These are phyloP conservation scores for Drosophila koepferae DNA, from an alignment of 2,888 invertebrate species.

Conservation along the genomic window DNA sequence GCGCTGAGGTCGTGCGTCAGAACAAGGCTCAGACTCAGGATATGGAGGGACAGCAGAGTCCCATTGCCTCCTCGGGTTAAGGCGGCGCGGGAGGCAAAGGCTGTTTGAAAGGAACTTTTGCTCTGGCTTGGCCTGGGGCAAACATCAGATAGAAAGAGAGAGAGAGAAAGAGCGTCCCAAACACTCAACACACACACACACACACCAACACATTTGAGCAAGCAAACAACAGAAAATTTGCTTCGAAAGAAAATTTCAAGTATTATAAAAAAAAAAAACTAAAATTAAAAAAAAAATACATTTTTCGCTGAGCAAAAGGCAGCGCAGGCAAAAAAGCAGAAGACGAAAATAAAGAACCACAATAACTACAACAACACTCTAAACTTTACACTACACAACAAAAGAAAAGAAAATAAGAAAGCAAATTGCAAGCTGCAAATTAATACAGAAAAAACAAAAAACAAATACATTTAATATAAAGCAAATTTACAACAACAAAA, in stretches of 20 bases:
- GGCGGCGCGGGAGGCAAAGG: not conserved
- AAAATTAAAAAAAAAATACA: conserved; percentile 19
- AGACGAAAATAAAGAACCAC: conserved; percentile 21
- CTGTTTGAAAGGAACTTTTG: conserved; percentile 17
- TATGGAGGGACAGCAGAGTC: conserved; percentile 86
- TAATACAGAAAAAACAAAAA: conserved; percentile 58
- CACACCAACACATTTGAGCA: conserved; percentile 42
- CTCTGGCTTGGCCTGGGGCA: conserved; percentile 31
- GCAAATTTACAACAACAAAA: conserved; percentile 34
- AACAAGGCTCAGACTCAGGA: conserved; percentile 89
- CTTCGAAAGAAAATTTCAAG: conserved; percentile 67
- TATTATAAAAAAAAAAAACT: conserved; percentile 43
- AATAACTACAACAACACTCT: conserved; percentile 25
- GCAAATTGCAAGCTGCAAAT: conserved; percentile 58
- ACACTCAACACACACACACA: conserved; percentile 13
- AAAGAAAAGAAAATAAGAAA: conserved; percentile 3
- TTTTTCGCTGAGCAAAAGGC: conserved; percentile 52
- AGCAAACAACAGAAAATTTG: conserved; percentile 49
- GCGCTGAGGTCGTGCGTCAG: conserved; percentile 95
- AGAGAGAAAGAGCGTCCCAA: conserved; percentile 33
- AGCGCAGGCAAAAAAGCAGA: conserved; percentile 20
- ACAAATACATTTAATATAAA: conserved; percentile 56
- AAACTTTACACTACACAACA: conserved; percentile 33
- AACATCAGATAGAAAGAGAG: conserved; percentile 16
- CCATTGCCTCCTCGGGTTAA: conserved; percentile 89